These are phyloP conservation scores for Orientallactaga sibirica DNA, from an alignment of 2,797 vertebrate genomes.

Conservation along the genomic window DNA sequence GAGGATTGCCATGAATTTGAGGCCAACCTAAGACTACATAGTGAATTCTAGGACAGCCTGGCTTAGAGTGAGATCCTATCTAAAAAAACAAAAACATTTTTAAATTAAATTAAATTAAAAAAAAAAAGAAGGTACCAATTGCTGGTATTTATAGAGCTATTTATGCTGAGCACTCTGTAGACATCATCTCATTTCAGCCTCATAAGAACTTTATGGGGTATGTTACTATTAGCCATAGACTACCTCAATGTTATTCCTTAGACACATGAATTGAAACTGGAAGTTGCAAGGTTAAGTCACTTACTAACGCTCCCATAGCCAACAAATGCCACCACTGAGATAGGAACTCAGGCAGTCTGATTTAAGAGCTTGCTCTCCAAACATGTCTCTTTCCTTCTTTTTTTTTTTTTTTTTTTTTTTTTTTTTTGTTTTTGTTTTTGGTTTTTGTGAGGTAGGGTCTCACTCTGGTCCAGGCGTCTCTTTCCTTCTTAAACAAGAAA, in stretches of 20 bases:
- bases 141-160: background rate
- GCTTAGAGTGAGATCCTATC: no score
- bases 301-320: constrained; percentile 1
- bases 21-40: no score
- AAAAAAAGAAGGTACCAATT: background rate
- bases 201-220: constrained; percentile 23
- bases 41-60: no score
- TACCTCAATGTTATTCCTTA: constrained; percentile 37
- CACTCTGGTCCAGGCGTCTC: no score
- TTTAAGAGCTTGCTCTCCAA: background rate
- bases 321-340: constrained; percentile 9
- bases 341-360: background rate
- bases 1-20: no score
- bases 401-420: no score
- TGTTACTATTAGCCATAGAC: constrained; percentile 8
- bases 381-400: constrained; percentile 39
- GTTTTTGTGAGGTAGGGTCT: no score
- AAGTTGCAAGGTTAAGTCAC: constrained; percentile 20
- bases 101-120: no score
- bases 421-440: no score
- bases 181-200: constrained; percentile 33
- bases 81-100: no score
- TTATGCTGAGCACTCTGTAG: background rate
- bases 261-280: constrained; percentile 15
- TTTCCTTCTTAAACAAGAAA: constrained; percentile 55